Conservation (phyloP, 2,888 invertebrate species). For the Harpalus rubripes region DNA sequence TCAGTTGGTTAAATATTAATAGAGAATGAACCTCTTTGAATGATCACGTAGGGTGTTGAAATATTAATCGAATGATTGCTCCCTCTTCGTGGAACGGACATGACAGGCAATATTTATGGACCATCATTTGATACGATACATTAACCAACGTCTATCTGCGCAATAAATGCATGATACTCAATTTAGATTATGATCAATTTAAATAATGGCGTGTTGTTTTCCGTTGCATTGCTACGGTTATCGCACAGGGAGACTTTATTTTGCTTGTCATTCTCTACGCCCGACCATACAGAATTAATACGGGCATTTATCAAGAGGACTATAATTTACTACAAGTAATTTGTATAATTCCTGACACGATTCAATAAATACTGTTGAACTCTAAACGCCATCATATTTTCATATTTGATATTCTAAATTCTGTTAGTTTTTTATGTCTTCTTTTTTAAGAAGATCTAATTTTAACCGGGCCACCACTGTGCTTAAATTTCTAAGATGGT, state of each 20-base stretch:
- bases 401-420: constrained; percentile 2
- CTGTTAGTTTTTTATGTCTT: neutral
- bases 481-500: neutral
- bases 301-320: constrained; percentile 4
- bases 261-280: constrained; percentile 16
- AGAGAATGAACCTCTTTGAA: constrained; percentile 23
- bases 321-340: neutral
- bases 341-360: neutral
- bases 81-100: constrained; percentile 45
- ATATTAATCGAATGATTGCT: constrained; percentile 63
- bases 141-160: constrained; percentile 65
- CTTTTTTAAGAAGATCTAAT: neutral
- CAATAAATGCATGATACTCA: constrained; percentile 67
- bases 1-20: neutral
- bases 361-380: neutral
- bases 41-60: constrained; percentile 59
- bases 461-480: constrained; percentile 5
- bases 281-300: constrained; percentile 6
- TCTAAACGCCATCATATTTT: constrained; percentile 4
- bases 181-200: constrained; percentile 67
- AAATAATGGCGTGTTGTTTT: constrained; percentile 65
- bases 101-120: constrained; percentile 66
- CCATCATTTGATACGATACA: constrained; percentile 67
- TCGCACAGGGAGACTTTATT: constrained; percentile 25
- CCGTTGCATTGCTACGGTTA: constrained; percentile 54